These are phyloP conservation scores for Sceliomorpha sp. DNA, from an alignment of 2,888 invertebrate genomes.

Conservation along the genomic window DNA sequence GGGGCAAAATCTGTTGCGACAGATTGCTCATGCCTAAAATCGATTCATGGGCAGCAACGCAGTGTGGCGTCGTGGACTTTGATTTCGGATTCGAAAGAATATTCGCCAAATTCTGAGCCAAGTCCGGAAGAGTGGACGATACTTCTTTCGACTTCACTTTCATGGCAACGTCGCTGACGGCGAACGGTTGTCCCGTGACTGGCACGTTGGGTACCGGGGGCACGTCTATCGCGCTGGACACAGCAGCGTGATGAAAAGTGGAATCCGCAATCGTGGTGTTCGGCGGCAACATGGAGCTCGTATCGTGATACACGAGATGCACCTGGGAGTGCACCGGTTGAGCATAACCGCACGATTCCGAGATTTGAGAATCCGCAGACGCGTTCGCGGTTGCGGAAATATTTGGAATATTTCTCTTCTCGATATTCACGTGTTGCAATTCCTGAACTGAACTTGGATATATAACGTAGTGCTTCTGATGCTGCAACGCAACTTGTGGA, in stretches of 20 bases:
- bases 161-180: constrained; percentile 52
- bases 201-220: constrained; percentile 28
- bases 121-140: constrained; percentile 76
- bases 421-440: constrained; percentile 64
- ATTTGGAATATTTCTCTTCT: constrained; percentile 75
- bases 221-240: no score
- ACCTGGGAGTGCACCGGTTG: constrained; percentile 47
- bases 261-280: no score
- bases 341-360: constrained; percentile 53
- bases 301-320: constrained; percentile 54
- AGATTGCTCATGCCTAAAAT: constrained; percentile 13
- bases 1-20: constrained; percentile 24
- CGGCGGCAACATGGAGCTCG: constrained; percentile 33
- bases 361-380: constrained; percentile 71
- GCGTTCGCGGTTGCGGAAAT: constrained; percentile 70
- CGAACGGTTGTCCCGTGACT: constrained; percentile 55
- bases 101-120: constrained; percentile 78
- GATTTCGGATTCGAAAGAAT: constrained; percentile 78
- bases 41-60: constrained; percentile 64
- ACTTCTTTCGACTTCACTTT: constrained; percentile 74
- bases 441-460: constrained; percentile 63
- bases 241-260: no score
- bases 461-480: constrained; percentile 41
- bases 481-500: constrained; percentile 51
- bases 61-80: constrained; percentile 69